phyloP scores from a whole-genome alignment of 2,888 invertebrate genomes.

The Elegia similella region DNA sequence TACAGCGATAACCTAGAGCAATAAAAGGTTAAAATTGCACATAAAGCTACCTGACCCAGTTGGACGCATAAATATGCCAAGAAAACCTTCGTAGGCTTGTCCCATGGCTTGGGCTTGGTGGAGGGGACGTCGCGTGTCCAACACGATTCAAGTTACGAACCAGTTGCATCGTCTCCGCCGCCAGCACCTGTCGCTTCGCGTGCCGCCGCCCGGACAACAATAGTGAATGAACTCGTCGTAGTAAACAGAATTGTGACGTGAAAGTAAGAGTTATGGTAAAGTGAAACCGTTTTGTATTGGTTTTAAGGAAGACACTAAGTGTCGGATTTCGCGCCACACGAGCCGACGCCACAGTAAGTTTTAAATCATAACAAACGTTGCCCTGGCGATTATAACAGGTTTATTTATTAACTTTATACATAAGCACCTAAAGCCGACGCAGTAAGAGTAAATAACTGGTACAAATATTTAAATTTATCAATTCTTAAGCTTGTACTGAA shows the following conservation, averaged over 20 bases:
- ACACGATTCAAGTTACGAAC: conserved; percentile 42
- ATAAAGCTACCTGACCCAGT: conserved; percentile 40
- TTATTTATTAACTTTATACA: neutral
- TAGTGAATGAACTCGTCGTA: conserved; percentile 46
- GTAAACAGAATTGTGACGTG: conserved; percentile 37
- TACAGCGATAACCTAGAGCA: conserved; percentile 12
- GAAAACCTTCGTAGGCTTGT: conserved; percentile 48
- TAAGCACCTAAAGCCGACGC: neutral
- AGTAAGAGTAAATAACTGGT: neutral
- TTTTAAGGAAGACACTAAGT: conserved; percentile 18
- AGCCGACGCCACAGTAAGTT: conserved; percentile 17
- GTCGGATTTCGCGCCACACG: conserved; percentile 31
- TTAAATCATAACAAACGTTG: conserved; percentile 16
- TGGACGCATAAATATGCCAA: conserved; percentile 37
- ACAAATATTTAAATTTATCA: neutral
- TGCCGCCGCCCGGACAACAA: conserved; percentile 22
- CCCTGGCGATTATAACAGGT: conserved; percentile 21
- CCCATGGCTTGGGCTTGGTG: conserved; percentile 36
- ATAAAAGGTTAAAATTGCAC: conserved; percentile 16
- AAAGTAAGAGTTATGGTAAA: conserved; percentile 64
- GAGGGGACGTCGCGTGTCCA: conserved; percentile 46
- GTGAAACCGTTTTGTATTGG: conserved; percentile 51
- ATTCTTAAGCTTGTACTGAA: neutral
- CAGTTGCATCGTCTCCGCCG: conserved; percentile 56
- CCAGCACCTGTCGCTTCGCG: conserved; percentile 39